Evolutionary conservation across 2,888 invertebrate species (phyloP), one percentile per base, ranked within the genome.

Genomic region (Orchestes rusci): DNA sequence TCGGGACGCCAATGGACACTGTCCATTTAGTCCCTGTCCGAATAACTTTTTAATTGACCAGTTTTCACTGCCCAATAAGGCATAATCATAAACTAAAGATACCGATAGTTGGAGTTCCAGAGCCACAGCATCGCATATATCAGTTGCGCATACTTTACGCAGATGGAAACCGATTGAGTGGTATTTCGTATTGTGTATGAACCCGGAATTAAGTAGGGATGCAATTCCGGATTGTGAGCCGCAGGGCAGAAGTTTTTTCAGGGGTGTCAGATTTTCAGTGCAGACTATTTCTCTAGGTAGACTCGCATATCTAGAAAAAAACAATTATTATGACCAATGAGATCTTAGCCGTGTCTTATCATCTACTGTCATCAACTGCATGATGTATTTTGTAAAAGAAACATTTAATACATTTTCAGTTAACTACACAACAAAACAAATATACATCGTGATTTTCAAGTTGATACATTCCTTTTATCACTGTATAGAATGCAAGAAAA

Each of bases 211-310:
- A 3, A 97, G 74, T 38, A 97, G 69, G 0, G 88, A 82, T 12
- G 89, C 83, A 55, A 97, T 74, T 2, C 97, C 97, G 60, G 79
- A 77, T 65, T 78, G 84, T n/a, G 86, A 84, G 67, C 88, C 87
- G 70, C 99, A 99, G 0, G 99, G 97, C 33, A 99, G 68, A 3
- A 99, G 71, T 65, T 97, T 99, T 61, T 94, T 93, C 87, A 96
- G 97, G 0, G 99, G 97, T 10, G 99, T 97, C 57, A 99, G 72
- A 72, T 99, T 99, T 72, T 99, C 99, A 0, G 97, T 99, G 64
- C 99, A 99, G 3, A 96, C 93, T 57, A 92, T 89, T 74, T 99
- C 99, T 53, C 91, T 76, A 0, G 97, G 94, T 48, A 99, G 67
- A n/a, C 89, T 82, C 1, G 95, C 84, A 71, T 95, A 96, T 57